Evolutionary conservation across 2,797 vertebrate species (phyloP).

Genomic region (Chelmon rostratus): DNA sequence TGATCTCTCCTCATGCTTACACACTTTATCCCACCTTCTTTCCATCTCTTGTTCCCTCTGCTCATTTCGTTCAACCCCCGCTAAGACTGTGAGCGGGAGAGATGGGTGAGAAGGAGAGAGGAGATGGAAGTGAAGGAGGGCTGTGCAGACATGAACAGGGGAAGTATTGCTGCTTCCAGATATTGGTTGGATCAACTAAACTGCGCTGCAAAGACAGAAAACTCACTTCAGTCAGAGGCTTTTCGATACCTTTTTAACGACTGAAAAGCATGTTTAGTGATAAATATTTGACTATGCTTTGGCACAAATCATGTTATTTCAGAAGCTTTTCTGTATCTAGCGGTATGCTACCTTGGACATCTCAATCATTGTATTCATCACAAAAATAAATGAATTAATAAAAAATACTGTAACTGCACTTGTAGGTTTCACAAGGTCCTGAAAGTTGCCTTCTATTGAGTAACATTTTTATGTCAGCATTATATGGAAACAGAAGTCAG

Average conservation of each 20-base stretch:
- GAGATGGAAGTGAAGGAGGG: neutral
- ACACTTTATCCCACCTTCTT: constrained; percentile 21
- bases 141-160: neutral
- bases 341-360: constrained; percentile 28
- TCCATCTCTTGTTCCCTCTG: constrained; percentile 11
- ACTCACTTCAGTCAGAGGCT: neutral
- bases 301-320: constrained; percentile 4
- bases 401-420: constrained; percentile 15
- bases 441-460: constrained; percentile 14
- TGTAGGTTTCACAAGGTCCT: constrained; percentile 39
- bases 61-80: constrained; percentile 34
- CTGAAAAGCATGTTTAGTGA: constrained; percentile 6
- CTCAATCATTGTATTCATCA: constrained; percentile 28
- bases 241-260: neutral
- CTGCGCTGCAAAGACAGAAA: neutral
- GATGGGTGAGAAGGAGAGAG: neutral
- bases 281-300: constrained; percentile 6
- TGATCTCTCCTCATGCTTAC: constrained; percentile 26
- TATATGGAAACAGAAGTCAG: constrained; percentile 22
- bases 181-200: neutral
- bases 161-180: neutral
- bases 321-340: constrained; percentile 20
- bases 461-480: constrained; percentile 22
- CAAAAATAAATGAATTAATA: constrained; percentile 17
- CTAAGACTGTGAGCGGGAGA: constrained; percentile 5